Conservation (phyloP, 1,140 invertebrate species). For the Hyles vespertilio region DNA sequence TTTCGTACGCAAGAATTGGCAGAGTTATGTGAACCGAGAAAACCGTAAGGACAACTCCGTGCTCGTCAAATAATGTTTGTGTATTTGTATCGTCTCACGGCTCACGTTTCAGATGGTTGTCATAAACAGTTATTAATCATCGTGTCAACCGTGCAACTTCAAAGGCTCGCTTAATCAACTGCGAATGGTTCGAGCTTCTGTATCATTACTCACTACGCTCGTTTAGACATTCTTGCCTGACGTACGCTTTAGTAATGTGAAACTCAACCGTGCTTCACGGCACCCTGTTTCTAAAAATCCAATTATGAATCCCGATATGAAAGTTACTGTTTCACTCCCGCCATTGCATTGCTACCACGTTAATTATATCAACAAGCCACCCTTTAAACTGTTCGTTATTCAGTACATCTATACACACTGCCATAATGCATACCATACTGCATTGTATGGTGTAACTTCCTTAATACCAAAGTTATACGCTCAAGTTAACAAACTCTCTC, state of each 20-base stretch:
- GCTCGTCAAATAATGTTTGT: constrained; percentile 23
- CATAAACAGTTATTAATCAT: constrained; percentile 61
- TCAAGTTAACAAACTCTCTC: too few relatives aligned
- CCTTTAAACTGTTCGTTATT: too few relatives aligned
- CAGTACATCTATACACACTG: too few relatives aligned
- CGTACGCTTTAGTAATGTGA: constrained; percentile 37
- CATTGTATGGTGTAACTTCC: too few relatives aligned
- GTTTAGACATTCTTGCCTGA: constrained; percentile 47
- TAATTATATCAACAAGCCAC: too few relatives aligned
- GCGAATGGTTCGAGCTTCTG: constrained; percentile 51
- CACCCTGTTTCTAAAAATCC: constrained; percentile 1
- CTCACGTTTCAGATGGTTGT: constrained; percentile 36
- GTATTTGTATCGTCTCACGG: constrained; percentile 27
- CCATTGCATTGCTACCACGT: too few relatives aligned
- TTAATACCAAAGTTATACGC: too few relatives aligned
- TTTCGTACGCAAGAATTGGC: constrained; percentile 9
- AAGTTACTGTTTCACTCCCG: too few relatives aligned
- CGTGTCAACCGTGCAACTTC: constrained; percentile 43
- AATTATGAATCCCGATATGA: constrained; percentile 1
- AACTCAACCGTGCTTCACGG: constrained; percentile 24
- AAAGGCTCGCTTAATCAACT: constrained; percentile 56
- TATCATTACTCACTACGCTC: constrained; percentile 44
- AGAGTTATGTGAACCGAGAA: constrained; percentile 15
- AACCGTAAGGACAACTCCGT: constrained; percentile 15
- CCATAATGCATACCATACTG: too few relatives aligned